Evolutionary conservation across 2,113 vertebrate genomes (phyloP), one percentile per base, ranked within the genome.

Genomic region (Pelusios castaneus): DNA sequence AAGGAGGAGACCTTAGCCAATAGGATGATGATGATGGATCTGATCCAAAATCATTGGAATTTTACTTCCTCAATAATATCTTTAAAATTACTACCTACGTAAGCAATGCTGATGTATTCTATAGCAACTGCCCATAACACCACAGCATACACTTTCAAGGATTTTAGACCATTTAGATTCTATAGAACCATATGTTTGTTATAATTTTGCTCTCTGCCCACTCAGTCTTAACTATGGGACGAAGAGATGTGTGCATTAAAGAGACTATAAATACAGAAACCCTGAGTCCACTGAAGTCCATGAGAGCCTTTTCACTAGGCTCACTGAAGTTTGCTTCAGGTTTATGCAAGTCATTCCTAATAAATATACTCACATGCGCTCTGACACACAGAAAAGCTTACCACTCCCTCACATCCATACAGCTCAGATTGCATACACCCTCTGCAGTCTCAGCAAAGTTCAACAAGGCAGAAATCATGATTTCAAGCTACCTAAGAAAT

Each of bases 31-130:
- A 77, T n/a, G 2, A 73, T 12, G 55, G 34, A 17, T 19, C 63
- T 88, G 16, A 58, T 49, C 84, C 91, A 58, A 67, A 63, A 82
- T 38, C 21, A 70, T 2, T 79, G 24, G 12, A 88, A 54, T 92
- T n/a, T 54, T 11, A 76, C 25, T 76, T 45, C 41, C 38, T 6
- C 27, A 88, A 94, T 63, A 27, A 1, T 41, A 25, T 24, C n/a
- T 24, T 9, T 13, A 22, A 31, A 4, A 2, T 2, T 47, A 67
- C 34, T 75, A 45, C 38, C 1, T 70, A 0, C n/a, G 2, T 47
- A 91, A 84, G 43, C 2, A 24, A 88, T 8, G 47, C 56, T 84
- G 5, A 9, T 3, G 14, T 25, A 47, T 90, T 54, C 80, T 73
- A 25, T 29, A 80, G 1, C 79, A 58, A 43, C 84, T 89, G 75